Percentiles rank a stretch among this genome's conserved stretches.
phyloP scores from a whole-genome alignment of 2,888 invertebrate species.

The Trimorus sp. region DNA sequence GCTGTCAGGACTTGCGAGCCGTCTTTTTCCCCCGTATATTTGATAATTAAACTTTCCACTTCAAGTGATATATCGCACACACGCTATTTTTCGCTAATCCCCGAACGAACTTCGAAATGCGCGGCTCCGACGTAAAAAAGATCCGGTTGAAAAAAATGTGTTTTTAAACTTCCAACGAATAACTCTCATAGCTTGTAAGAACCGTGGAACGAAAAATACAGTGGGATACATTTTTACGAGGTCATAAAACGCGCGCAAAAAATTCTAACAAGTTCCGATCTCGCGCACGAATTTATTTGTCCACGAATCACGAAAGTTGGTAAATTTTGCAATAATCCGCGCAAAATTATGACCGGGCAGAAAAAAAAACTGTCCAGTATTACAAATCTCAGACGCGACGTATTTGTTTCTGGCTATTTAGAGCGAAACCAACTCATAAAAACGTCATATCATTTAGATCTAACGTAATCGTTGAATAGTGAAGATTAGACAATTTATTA shows the following conservation, averaged over 20 bases:
- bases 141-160: constrained; percentile 30
- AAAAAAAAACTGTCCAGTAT: constrained; percentile 32
- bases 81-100: constrained; percentile 6
- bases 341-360: constrained; percentile 45
- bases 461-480: too few species aligned
- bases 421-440: constrained; percentile 24
- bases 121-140: constrained; percentile 9
- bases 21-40: too few species aligned
- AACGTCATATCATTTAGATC: not conserved
- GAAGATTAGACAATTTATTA: too few species aligned
- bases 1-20: too few species aligned
- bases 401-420: constrained; percentile 20
- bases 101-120: constrained; percentile 15
- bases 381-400: constrained; percentile 36
- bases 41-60: not conserved
- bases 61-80: not conserved
- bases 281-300: constrained; percentile 52
- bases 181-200: constrained; percentile 31
- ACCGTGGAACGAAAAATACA: constrained; percentile 45
- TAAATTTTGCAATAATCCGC: constrained; percentile 56
- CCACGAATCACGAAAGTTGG: constrained; percentile 57
- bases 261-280: constrained; percentile 38
- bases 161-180: constrained; percentile 44
- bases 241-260: constrained; percentile 47
- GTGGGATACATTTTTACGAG: constrained; percentile 51